These are phyloP conservation scores for Takifugu rubripes DNA, from an alignment of 2,797 vertebrate species.

Conservation along the genomic window DNA sequence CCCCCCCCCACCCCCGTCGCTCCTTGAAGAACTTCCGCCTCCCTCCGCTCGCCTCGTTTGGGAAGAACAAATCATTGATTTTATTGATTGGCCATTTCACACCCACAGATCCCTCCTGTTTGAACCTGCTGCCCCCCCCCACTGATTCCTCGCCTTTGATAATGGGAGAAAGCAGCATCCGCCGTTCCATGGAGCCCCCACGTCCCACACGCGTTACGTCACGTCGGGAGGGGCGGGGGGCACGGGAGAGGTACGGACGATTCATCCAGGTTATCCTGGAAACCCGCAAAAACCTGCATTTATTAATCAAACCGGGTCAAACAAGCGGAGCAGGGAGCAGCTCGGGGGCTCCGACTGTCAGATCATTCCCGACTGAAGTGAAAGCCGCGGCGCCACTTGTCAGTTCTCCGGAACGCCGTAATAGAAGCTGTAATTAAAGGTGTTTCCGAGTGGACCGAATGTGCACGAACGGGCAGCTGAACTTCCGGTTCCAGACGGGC, in stretches of 20 bases:
- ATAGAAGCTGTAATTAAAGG: no score
- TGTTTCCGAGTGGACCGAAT: no score
- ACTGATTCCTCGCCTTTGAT: constrained; percentile 67
- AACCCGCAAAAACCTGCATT: not conserved
- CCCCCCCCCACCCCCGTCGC: no score
- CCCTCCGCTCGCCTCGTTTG: constrained; percentile 17
- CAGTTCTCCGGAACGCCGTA: constrained; percentile 5
- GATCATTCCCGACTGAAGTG: constrained; percentile 45
- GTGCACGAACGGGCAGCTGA: no score
- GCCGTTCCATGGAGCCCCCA: constrained; percentile 25
- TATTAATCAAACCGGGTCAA: constrained; percentile 4
- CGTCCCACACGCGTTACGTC: constrained; percentile 44
- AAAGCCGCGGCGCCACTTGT: constrained; percentile 41
- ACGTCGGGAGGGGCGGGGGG: constrained; percentile 49
- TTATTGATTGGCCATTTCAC: constrained; percentile 68
- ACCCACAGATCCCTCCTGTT: constrained; percentile 60
- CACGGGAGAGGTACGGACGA: constrained; percentile 22
- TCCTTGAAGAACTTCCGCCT: not conserved
- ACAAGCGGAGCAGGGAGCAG: not conserved
- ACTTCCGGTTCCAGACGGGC: no score
- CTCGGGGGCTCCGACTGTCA: constrained; percentile 21
- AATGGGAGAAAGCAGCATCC: constrained; percentile 53
- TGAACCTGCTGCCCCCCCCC: constrained; percentile 37
- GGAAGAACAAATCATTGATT: constrained; percentile 55
- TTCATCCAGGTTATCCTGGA: constrained; percentile 3